phyloP scores from a whole-genome alignment of 2,113 vertebrate species.

The Bagarius yarrelli region DNA sequence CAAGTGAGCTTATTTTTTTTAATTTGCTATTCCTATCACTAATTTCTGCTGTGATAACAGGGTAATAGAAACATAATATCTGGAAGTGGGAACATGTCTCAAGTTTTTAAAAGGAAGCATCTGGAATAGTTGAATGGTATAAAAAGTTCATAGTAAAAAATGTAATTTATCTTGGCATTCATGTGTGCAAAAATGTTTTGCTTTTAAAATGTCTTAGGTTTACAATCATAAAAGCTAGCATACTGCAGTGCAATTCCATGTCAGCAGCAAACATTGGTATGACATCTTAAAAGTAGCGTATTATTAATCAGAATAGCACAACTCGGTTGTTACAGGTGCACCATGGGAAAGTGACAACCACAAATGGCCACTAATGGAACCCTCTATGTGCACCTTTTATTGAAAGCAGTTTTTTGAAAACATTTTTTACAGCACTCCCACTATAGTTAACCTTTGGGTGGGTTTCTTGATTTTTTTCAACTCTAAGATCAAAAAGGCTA shows the following conservation, averaged over 20 bases:
- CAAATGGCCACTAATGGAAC: not conserved
- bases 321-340: not conserved
- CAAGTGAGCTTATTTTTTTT: too few species aligned
- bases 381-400: not conserved
- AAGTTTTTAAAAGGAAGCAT: not conserved
- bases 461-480: too few species aligned
- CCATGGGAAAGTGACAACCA: not conserved
- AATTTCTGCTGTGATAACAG: too few species aligned
- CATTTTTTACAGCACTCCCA: not conserved
- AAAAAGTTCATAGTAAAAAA: not conserved
- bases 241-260: not conserved
- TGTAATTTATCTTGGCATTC: not conserved
- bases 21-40: too few species aligned
- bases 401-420: not conserved
- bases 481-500: too few species aligned
- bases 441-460: too few species aligned
- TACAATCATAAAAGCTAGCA: not conserved
- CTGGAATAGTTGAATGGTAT: not conserved
- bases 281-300: not conserved
- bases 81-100: not conserved
- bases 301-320: not conserved
- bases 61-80: not conserved
- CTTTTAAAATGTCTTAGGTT: not conserved
- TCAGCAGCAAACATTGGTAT: not conserved
- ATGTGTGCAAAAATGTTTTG: not conserved